Conservation (phyloP, 2,888 invertebrate species). For the Ischnura elegans region DNA sequence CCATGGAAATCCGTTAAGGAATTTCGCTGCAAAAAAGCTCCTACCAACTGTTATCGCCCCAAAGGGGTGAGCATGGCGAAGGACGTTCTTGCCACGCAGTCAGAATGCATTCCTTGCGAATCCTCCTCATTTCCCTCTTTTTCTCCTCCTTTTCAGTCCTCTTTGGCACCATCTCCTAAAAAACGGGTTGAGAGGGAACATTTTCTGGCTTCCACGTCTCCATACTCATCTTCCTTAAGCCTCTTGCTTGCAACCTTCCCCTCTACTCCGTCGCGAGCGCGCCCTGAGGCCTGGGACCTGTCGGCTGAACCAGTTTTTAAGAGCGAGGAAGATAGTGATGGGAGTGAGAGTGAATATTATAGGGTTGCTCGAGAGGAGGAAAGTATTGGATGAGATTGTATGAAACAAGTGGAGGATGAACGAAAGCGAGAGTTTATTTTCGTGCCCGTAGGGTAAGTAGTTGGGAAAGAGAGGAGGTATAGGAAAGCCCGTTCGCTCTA, state of each 20-base stretch:
- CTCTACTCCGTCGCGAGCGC: neutral
- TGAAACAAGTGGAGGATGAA: neutral
- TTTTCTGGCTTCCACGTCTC: conserved; percentile 2
- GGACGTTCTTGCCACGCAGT: conserved; percentile 3
- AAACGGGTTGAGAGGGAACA: neutral
- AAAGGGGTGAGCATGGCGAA: neutral
- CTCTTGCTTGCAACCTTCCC: neutral
- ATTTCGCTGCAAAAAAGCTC: neutral
- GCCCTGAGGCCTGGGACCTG: conserved; percentile 29
- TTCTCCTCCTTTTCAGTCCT: neutral
- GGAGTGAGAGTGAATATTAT: neutral
- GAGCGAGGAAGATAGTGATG: neutral
- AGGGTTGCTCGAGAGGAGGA: neutral
- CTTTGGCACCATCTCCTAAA: conserved; percentile 17
- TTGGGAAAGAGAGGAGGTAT: neutral
- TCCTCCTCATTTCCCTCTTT: neutral
- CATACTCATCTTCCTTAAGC: neutral
- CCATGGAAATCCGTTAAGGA: neutral
- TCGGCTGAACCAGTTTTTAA: conserved; percentile 53
- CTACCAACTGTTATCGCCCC: neutral
- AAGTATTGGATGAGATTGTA: neutral
- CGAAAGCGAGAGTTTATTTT: conserved; percentile 50
- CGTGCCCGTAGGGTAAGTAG: conserved; percentile 4
- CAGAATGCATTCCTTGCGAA: neutral
- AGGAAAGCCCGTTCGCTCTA: neutral